Conservation (phyloP, 2,797 vertebrate genomes). For the Morelia viridis region DNA sequence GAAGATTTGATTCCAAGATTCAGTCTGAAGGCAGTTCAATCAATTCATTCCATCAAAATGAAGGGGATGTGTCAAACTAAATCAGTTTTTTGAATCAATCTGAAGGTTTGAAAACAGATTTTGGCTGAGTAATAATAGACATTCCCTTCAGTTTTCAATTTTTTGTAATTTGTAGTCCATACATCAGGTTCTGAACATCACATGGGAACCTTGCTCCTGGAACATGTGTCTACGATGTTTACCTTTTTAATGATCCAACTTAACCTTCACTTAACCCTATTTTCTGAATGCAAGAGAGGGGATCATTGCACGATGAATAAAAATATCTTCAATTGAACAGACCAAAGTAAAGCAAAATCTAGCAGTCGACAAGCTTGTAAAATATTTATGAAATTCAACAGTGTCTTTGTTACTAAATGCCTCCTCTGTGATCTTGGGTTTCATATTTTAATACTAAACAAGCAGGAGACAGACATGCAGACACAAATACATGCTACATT, state of each 20-base stretch:
- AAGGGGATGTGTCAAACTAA: not conserved
- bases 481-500: not conserved
- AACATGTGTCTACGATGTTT: not conserved
- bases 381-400: not conserved
- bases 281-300: not conserved
- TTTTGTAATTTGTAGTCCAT: not conserved
- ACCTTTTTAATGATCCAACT: not conserved
- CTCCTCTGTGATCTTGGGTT: not conserved
- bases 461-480: not conserved
- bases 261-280: not conserved
- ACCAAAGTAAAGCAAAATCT: not conserved
- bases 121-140: not conserved
- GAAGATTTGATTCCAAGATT: not conserved
- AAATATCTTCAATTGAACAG: not conserved
- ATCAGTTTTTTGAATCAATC: not conserved
- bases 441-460: not conserved
- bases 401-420: not conserved
- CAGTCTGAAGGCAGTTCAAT: not conserved
- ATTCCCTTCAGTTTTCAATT: not conserved
- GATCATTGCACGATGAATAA: not conserved
- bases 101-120: not conserved
- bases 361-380: not conserved
- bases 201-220: not conserved
- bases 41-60: not conserved
- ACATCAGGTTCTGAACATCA: not conserved